Percentiles rank a stretch among this genome's conserved stretches.
phyloP scores from a whole-genome alignment of 1,140 invertebrate species.

The Caenorhabditis tropicalis region DNA sequence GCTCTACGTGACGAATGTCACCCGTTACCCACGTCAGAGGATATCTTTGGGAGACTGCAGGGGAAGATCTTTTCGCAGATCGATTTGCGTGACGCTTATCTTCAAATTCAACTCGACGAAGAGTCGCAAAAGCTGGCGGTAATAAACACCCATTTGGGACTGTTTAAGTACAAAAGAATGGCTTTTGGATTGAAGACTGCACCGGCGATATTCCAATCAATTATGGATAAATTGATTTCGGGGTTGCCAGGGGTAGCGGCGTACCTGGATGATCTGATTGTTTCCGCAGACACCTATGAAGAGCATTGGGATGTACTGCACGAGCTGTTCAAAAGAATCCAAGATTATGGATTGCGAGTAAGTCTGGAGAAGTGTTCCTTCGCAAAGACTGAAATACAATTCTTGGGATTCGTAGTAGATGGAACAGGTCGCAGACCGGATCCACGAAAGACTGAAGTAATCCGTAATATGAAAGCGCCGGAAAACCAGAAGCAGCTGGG shows the following conservation, averaged over 20 bases:
- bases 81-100: constrained; percentile 62
- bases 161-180: constrained; percentile 65
- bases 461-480: constrained; percentile 56
- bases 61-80: constrained; percentile 66
- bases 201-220: constrained; percentile 74
- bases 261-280: constrained; percentile 60
- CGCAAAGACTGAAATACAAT: not conserved
- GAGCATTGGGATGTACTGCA: constrained; percentile 31
- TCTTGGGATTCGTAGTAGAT: constrained; percentile 50
- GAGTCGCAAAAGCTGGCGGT: constrained; percentile 57
- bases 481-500: constrained; percentile 52
- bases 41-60: constrained; percentile 61
- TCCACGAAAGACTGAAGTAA: constrained; percentile 41
- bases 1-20: constrained; percentile 53
- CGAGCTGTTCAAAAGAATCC: constrained; percentile 37
- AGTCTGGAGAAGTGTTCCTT: constrained; percentile 53
- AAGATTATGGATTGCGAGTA: constrained; percentile 35
- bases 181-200: constrained; percentile 74
- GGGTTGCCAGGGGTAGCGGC: constrained; percentile 63
- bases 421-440: constrained; percentile 44
- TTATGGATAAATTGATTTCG: constrained; percentile 73
- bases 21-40: constrained; percentile 67
- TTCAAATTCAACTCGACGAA: constrained; percentile 61
- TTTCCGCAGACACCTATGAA: constrained; percentile 20
- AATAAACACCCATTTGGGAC: constrained; percentile 60